Conservation (phyloP, 2,888 invertebrate genomes). For the Pyrrhia umbra region DNA sequence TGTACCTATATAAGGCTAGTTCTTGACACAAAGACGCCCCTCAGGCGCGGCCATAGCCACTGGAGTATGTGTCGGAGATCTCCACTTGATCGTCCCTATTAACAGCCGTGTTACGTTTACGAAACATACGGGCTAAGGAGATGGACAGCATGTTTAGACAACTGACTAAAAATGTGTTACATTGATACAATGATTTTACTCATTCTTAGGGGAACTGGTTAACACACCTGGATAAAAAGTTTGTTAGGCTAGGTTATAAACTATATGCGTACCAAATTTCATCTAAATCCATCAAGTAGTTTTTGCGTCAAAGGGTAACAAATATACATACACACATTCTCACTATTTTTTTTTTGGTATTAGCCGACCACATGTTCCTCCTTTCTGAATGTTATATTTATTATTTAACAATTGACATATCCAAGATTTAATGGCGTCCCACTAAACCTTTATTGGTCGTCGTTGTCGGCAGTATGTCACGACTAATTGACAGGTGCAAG, state of each 20-base stretch:
- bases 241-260: no score
- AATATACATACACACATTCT: no score
- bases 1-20: not conserved
- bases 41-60: not conserved
- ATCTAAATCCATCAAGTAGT: no score
- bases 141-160: not conserved
- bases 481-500: constrained; percentile 51
- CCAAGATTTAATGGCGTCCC: constrained; percentile 19
- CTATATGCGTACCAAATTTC: no score
- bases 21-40: not conserved
- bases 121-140: not conserved
- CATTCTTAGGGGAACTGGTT: no score
- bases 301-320: no score
- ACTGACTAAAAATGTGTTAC: not conserved
- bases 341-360: no score
- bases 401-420: constrained; percentile 14
- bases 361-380: no score
- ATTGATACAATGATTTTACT: no score
- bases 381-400: not conserved
- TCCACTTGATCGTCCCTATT: constrained; percentile 20
- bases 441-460: constrained; percentile 20
- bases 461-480: constrained; percentile 31
- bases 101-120: constrained; percentile 8
- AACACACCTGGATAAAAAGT: no score
- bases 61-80: constrained; percentile 26